These are phyloP conservation scores for Macaria notata DNA, from an alignment of 2,888 invertebrate genomes.

Conservation along the genomic window DNA sequence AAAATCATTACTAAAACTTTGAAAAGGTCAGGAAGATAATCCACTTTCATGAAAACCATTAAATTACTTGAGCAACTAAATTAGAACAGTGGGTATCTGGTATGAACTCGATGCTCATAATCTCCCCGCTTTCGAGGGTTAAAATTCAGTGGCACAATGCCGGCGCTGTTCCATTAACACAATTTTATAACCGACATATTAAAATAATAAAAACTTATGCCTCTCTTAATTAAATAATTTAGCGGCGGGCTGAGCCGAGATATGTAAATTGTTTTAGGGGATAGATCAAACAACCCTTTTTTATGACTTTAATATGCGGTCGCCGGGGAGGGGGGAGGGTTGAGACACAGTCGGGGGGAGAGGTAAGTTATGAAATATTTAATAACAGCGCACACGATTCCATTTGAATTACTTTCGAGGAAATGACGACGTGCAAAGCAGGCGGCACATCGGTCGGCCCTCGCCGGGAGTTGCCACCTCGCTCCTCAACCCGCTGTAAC, in stretches of 20 bases:
- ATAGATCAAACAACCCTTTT: slow-evolving; percentile 84
- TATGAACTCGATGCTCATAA: slow-evolving; percentile 62
- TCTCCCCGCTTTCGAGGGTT: slow-evolving; percentile 58
- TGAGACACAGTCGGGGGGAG: slow-evolving; percentile 47
- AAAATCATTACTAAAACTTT: slow-evolving; percentile 20
- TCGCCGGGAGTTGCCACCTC: slow-evolving; percentile 21
- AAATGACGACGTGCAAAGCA: slow-evolving; percentile 75
- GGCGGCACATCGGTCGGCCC: slow-evolving; percentile 57
- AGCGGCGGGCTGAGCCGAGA: slow-evolving; percentile 79
- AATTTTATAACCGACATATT: slow-evolving; percentile 81
- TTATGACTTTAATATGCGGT: slow-evolving; percentile 83
- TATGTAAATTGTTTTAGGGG: slow-evolving; percentile 84
- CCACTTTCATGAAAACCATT: slow-evolving; percentile 33
- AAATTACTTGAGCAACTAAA: slow-evolving; percentile 47
- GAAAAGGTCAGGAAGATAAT: slow-evolving; percentile 29
- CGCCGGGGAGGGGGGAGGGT: slow-evolving; percentile 55
- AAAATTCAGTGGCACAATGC: slow-evolving; percentile 63
- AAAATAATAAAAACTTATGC: slow-evolving; percentile 84
- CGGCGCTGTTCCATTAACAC: slow-evolving; percentile 78
- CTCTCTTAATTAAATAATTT: slow-evolving; percentile 84
- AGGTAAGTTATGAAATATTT: slow-evolving; percentile 83
- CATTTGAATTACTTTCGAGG: slow-evolving; percentile 82
- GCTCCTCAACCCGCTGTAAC: slow-evolving; percentile 12
- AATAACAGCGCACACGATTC: slow-evolving; percentile 82
- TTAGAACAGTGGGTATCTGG: slow-evolving; percentile 50